These are phyloP conservation scores for Cebidichthys violaceus DNA, from an alignment of 2,113 vertebrate species.

Conservation along the genomic window DNA sequence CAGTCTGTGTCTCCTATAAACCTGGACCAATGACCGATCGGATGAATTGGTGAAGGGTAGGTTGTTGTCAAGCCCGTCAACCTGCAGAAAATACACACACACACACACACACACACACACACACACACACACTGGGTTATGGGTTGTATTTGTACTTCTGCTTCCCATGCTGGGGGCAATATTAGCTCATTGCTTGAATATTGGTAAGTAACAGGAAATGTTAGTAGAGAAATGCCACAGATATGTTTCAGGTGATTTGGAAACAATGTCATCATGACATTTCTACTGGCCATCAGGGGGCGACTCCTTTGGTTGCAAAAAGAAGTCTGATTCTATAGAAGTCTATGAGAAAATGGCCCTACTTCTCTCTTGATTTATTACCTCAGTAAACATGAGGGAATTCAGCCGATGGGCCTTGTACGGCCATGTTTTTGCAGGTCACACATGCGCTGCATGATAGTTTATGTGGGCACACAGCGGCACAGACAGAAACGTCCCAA, in stretches of 20 bases:
- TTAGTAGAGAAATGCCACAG: neutral
- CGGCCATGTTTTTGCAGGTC: too few relatives aligned
- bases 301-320: too few relatives aligned
- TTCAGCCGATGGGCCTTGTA: too few relatives aligned
- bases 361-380: too few relatives aligned
- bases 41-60: slow-evolving; percentile 10
- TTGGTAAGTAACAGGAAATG: neutral
- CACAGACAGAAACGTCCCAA: too few relatives aligned
- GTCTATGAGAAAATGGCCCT: too few relatives aligned
- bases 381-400: too few relatives aligned
- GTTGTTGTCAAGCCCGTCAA: neutral
- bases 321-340: too few relatives aligned
- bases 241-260: neutral
- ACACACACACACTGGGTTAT: neutral
- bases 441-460: too few relatives aligned
- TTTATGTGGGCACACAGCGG: too few relatives aligned
- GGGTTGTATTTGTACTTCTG: neutral
- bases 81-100: slow-evolving; percentile 2
- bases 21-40: slow-evolving; percentile 1
- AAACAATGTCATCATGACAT: too few relatives aligned
- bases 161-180: neutral
- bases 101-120: slow-evolving; percentile 1
- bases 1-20: slow-evolving; percentile 9
- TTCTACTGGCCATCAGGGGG: too few relatives aligned
- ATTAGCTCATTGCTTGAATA: neutral